Conservation (phyloP, 2,797 vertebrate genomes). For the Helarctos malayanus region DNA sequence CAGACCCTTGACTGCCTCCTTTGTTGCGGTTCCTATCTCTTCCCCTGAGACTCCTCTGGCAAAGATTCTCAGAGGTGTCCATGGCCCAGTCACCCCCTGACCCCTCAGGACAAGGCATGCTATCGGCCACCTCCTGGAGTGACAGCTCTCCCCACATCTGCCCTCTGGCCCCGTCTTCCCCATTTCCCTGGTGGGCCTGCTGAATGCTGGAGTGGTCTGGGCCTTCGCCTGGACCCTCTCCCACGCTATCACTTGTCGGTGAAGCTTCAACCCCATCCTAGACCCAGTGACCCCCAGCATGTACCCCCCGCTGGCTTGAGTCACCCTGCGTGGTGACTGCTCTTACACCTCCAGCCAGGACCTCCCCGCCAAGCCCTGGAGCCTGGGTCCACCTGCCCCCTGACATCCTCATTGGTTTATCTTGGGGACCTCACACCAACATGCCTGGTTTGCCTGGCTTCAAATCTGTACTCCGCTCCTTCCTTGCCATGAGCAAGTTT, state of each 20-base stretch:
- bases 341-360: neutral
- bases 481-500: neutral
- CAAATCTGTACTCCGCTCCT: neutral
- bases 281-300: neutral
- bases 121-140: neutral
- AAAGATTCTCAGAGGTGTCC: neutral
- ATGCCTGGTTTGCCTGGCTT: neutral
- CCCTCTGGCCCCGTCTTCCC: neutral
- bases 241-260: neutral
- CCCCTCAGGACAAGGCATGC: neutral
- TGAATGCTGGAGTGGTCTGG: fast-evolving
- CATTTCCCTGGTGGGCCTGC: neutral
- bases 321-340: neutral
- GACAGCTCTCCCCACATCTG: neutral
- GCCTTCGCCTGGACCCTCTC: neutral
- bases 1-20: neutral
- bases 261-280: neutral
- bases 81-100: neutral
- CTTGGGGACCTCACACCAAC: neutral
- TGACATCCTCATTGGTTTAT: neutral
- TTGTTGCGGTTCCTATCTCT: neutral
- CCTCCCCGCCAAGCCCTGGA: neutral
- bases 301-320: neutral
- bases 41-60: neutral
- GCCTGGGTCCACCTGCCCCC: neutral